A percentile compares a stretch with the other conserved stretches of the same genome.
phyloP scores from a whole-genome alignment of 2,797 vertebrate species.

The Meda fulgida region DNA sequence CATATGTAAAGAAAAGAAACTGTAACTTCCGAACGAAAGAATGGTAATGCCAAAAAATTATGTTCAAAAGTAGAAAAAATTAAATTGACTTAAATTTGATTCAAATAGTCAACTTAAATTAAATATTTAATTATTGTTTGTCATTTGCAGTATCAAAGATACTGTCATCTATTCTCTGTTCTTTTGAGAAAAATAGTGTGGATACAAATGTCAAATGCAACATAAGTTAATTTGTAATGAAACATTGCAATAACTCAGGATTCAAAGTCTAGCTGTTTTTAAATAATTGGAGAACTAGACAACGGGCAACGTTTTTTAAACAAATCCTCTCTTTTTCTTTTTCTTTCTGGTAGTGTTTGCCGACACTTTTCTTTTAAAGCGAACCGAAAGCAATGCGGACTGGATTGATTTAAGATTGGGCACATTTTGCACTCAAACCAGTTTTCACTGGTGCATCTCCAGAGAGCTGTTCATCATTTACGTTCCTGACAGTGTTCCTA shows the following conservation, averaged over 20 bases:
- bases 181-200: conserved; percentile 11
- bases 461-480: conserved; percentile 34
- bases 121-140: conserved; percentile 31
- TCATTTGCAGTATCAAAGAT: conserved; percentile 21
- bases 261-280: conserved; percentile 39
- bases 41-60: conserved; percentile 11
- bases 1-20: neutral
- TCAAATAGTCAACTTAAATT: neutral
- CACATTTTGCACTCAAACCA: conserved; percentile 60
- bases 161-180: conserved; percentile 30
- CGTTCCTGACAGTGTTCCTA: conserved; percentile 45
- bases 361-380: conserved; percentile 22
- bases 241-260: conserved; percentile 45
- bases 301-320: conserved; percentile 1
- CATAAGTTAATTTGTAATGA: conserved; percentile 10
- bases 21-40: neutral
- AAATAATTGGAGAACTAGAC: conserved; percentile 6
- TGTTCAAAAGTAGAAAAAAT: neutral
- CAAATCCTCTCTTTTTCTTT: neutral
- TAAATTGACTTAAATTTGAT: conserved; percentile 27
- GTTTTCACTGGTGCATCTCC: conserved; percentile 34
- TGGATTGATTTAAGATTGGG: conserved; percentile 31
- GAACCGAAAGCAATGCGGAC: conserved; percentile 34
- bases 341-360: neutral
- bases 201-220: conserved; percentile 14